These are phyloP conservation scores for Mycetomoellerius zeteki DNA, from an alignment of 1,140 invertebrate genomes.

Conservation along the genomic window DNA sequence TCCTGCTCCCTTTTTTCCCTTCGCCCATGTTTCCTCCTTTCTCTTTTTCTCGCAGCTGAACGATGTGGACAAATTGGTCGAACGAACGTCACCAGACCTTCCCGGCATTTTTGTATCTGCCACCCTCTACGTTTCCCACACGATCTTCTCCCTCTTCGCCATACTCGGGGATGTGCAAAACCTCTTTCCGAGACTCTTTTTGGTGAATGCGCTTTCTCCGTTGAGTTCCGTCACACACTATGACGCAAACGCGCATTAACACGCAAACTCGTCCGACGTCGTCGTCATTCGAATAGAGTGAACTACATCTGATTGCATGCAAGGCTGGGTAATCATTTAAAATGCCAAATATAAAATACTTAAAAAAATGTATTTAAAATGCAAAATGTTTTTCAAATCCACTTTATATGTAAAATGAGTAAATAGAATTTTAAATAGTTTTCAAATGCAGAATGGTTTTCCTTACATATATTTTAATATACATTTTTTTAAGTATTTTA, in stretches of 20 bases:
- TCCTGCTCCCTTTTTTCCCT: conserved; percentile 66
- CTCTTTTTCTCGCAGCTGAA: conserved; percentile 65
- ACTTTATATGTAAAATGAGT: too few relatives aligned
- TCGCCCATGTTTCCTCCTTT: conserved; percentile 33
- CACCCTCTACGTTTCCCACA: conserved; percentile 72
- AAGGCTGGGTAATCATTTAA: too few relatives aligned
- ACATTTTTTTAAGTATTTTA: too few relatives aligned
- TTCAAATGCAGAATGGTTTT: too few relatives aligned
- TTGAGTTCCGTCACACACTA: conserved; percentile 63
- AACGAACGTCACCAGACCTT: conserved; percentile 67
- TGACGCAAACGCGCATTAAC: conserved; percentile 67
- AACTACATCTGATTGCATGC: too few relatives aligned
- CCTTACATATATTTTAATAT: too few relatives aligned
- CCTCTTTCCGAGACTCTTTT: conserved; percentile 58
- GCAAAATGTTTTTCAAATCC: too few relatives aligned
- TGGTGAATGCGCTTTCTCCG: conserved; percentile 67
- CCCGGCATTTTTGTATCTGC: conserved; percentile 73
- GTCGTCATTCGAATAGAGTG: too few relatives aligned
- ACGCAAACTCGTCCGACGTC: background rate
- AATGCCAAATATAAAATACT: too few relatives aligned
- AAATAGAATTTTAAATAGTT: too few relatives aligned
- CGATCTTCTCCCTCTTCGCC: conserved; percentile 54
- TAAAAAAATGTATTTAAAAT: too few relatives aligned
- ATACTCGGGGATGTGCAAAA: conserved; percentile 51
- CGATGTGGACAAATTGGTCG: conserved; percentile 54